These are phyloP conservation scores for Ispidina picta DNA, from an alignment of 2,797 vertebrate species.

Conservation along the genomic window DNA sequence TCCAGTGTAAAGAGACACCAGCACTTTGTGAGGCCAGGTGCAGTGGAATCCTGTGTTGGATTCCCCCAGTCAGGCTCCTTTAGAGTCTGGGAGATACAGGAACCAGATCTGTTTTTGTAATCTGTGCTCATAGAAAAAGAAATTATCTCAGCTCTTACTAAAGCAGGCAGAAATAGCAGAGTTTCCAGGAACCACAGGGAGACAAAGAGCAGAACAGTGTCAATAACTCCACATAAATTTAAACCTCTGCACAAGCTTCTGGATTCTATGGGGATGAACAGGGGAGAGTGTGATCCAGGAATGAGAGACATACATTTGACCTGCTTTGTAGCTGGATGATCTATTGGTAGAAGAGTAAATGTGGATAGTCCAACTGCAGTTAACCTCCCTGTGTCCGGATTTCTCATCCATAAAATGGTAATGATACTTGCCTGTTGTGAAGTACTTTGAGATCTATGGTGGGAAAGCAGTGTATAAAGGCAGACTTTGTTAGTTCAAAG, in stretches of 20 bases:
- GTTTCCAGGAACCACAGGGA: slow-evolving; percentile 43
- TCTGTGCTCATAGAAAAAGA: slow-evolving; percentile 43
- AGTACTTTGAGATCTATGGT: neutral
- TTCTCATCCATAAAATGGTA: neutral
- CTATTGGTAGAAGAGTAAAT: neutral
- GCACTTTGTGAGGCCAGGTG: neutral
- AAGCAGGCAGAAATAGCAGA: slow-evolving; percentile 30
- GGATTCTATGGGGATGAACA: neutral
- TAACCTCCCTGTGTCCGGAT: neutral
- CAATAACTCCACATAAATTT: slow-evolving; percentile 58
- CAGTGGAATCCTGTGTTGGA: neutral
- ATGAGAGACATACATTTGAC: slow-evolving; percentile 14
- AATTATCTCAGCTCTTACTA: slow-evolving; percentile 28
- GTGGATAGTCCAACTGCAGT: neutral
- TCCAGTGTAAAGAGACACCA: neutral
- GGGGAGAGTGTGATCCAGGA: neutral
- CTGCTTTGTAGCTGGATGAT: neutral
- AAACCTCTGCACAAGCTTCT: slow-evolving; percentile 2
- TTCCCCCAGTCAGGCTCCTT: slow-evolving; percentile 14
- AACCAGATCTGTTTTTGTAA: slow-evolving; percentile 53
- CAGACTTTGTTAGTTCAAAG: slow-evolving; percentile 32
- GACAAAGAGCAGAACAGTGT: slow-evolving; percentile 44
- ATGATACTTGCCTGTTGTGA: neutral
- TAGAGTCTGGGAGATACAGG: neutral
- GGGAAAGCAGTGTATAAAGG: neutral